These are phyloP conservation scores for Ophioderma brevispina DNA, from an alignment of 35 echinoderm and acorn worm species.

Conservation along the genomic window DNA sequence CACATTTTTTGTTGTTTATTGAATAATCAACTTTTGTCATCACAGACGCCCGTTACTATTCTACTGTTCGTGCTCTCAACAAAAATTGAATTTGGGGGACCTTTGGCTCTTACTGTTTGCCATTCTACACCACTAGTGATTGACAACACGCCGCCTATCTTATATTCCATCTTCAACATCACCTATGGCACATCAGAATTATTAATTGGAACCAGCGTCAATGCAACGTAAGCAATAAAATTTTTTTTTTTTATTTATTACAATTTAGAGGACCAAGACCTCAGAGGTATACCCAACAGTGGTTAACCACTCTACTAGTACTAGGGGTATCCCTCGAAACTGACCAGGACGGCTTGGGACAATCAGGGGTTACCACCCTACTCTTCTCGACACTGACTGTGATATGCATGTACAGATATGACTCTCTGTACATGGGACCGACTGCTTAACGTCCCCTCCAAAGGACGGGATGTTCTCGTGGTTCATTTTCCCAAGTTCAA, in stretches of 20 bases:
- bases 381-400: too few species aligned
- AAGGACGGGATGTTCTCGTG: too few species aligned
- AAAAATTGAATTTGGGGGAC: constrained; percentile 61
- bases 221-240: constrained; percentile 28
- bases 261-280: neutral
- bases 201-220: neutral
- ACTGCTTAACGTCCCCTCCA: too few species aligned
- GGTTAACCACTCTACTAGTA: neutral
- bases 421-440: too few species aligned
- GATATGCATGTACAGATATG: too few species aligned
- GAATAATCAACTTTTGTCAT: neutral
- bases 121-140: constrained; percentile 43
- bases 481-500: too few species aligned
- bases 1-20: too few species aligned
- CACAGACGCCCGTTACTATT: constrained; percentile 33
- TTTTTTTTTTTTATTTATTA: neutral
- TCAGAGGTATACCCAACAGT: too few species aligned
- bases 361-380: too few species aligned
- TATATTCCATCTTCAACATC: constrained; percentile 32
- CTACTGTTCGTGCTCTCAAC: constrained; percentile 43
- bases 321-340: neutral
- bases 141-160: constrained; percentile 41
- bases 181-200: constrained; percentile 2
- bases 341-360: too few species aligned
- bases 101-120: constrained; percentile 41